Evolutionary conservation across 2,113 vertebrate species (phyloP).

Genomic region (Toxotes jaculatrix): DNA sequence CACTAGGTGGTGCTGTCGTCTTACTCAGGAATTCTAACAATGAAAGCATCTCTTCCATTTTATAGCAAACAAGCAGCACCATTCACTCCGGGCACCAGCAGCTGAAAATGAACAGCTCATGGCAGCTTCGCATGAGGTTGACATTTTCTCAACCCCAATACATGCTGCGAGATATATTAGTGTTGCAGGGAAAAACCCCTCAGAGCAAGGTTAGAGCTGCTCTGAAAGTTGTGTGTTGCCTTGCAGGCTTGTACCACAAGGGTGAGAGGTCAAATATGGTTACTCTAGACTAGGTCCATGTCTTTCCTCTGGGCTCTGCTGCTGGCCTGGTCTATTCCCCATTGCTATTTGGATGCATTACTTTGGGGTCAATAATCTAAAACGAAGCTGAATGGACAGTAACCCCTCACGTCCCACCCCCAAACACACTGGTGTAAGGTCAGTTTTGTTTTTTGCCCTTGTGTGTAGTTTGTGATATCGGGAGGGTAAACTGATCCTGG

Average conservation of each 20-base stretch:
- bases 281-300: slow-evolving; percentile 61
- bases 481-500: slow-evolving; percentile 54
- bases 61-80: slow-evolving; percentile 51
- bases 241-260: slow-evolving; percentile 64
- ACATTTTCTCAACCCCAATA: slow-evolving; percentile 78
- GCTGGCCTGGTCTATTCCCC: slow-evolving; percentile 48
- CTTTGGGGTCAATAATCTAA: slow-evolving; percentile 73
- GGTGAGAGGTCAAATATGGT: slow-evolving; percentile 77
- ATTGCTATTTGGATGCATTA: slow-evolving; percentile 64
- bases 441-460: slow-evolving; percentile 57
- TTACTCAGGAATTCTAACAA: slow-evolving; percentile 48
- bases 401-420: slow-evolving; percentile 11
- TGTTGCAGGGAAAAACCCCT: slow-evolving; percentile 66
- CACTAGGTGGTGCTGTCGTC: slow-evolving; percentile 70
- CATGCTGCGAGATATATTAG: slow-evolving; percentile 73
- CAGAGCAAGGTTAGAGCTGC: slow-evolving; percentile 79
- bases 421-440: slow-evolving; percentile 47
- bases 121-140: slow-evolving; percentile 74
- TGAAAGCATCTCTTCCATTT: slow-evolving; percentile 60
- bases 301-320: slow-evolving; percentile 74
- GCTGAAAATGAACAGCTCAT: slow-evolving; percentile 77
- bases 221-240: slow-evolving; percentile 69
- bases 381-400: slow-evolving; percentile 62
- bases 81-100: slow-evolving; percentile 63
- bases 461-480: slow-evolving; percentile 35